Conservation (phyloP, 1,140 invertebrate species). For the Geopemphigus sp. region DNA sequence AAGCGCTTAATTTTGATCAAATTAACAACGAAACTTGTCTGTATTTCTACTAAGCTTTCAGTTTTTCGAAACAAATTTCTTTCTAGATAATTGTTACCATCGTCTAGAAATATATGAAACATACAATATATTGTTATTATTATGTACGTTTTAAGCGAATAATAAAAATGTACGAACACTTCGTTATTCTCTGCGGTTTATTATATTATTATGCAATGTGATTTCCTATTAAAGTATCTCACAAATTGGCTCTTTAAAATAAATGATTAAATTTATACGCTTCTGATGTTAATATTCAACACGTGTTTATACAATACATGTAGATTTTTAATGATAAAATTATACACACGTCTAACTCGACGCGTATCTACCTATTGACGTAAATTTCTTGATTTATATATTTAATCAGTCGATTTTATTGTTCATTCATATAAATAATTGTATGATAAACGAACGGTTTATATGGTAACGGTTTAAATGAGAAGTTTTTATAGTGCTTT, state of each 20-base stretch:
- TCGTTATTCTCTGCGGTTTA: conserved; percentile 6
- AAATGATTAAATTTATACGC: background rate
- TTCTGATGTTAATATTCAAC: background rate
- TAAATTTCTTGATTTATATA: background rate
- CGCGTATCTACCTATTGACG: background rate
- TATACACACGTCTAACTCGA: background rate
- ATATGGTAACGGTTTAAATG: background rate
- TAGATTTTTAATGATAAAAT: conserved; percentile 2
- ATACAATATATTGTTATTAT: too few species aligned
- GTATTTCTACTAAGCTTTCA: too few species aligned
- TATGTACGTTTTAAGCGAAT: too few species aligned
- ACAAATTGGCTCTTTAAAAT: conserved; percentile 2
- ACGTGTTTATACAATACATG: background rate
- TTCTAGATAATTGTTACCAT: too few species aligned
- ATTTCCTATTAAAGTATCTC: background rate
- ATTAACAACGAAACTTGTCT: too few species aligned
- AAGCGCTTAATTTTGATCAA: too few species aligned
- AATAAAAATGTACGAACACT: background rate
- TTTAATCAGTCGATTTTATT: conserved; percentile 27
- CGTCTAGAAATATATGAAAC: too few species aligned
- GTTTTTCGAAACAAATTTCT: too few species aligned
- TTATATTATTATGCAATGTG: background rate
- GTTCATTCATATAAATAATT: conserved; percentile 13
- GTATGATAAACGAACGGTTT: background rate
- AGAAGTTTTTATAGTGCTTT: background rate